Evolutionary conservation across 2,888 invertebrate species (phyloP), one percentile per base, ranked within the genome.

Genomic region (Calliopum simillimum): DNA sequence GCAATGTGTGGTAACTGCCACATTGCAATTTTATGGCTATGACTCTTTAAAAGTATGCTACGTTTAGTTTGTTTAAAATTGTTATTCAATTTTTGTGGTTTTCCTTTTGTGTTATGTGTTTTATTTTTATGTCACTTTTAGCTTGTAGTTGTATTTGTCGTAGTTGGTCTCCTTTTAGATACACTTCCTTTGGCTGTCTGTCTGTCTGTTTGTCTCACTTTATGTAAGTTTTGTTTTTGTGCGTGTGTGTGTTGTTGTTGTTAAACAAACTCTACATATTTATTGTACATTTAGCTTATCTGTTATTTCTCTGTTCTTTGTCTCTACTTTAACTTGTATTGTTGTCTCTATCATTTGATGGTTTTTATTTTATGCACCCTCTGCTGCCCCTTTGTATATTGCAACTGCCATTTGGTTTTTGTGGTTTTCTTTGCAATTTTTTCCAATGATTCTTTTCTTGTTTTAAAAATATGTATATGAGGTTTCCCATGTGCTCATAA

Each of bases 1-100:
- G 8, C 33, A 33, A 33, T 33, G 8, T 33, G 6, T 33, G 33
- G 2, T 33, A 8, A 8, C 33, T 33, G 6, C 33, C 47, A 46
- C 33, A 33, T 41, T 43, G 25, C 33, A 51, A n/a, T 33, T 64
- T 64, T 51, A 51, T 64, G 16, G 64, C 33, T n/a, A n/a, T 49
- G 41, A 51, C 59, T 19, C 68, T 51, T n/a, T 61, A 51, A 68
- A 68, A 59, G 61, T 49, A 68, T 68, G 68, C 61, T 68, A 43
- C 56, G n/a, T 16, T 68, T 47, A 46, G 49, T 49, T 68, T 59
- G 58, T 41, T 19, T 33, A 8, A 59, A 61, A 61, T 59, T 53
- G 59, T 19, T 61, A 59, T 68, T 59, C 59, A 68, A 68, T 68
- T 68, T 61, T 59, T 61, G 61, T 47, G 16, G 14, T 14, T 21